Base-by-base conservation (phyloP, 2,888 invertebrate species). In the Cheilosia vulpina region DNA sequence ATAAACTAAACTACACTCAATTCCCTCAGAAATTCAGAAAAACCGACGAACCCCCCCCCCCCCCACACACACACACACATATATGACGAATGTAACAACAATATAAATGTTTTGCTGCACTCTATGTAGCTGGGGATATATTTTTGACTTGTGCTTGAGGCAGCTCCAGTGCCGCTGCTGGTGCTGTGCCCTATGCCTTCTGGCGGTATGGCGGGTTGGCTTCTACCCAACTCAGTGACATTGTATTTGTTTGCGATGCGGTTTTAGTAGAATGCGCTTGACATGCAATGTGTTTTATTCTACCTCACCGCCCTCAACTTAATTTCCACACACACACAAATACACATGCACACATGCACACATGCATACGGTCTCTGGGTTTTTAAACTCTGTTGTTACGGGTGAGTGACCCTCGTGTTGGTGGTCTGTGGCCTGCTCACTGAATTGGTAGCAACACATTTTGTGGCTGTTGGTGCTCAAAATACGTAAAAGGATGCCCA, bases 401-500 rank as follows among this genome's bases (percentile, higher is more conserved):
- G 63, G 63, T 78, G 27, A 71, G 57, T 63, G 62, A 71, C 47
- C 50, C 17, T 11, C n/a, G 24, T 41, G 57, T 38, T 41, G 57
- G 62, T 63, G 47, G 62, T 63, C 21, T 63, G 62, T 47, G 41
- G 27, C 50, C 43, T 57, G 55, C 62, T 62, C 41, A 66, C 17
- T 66, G 62, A 63, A 55, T 50, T 31, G 65, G 38, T 53, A 55
- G 34, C 47, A 69, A 62, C 43, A 62, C 43, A 62, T 77, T 68
- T 68, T 77, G 63, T 57, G 63, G 63, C 43, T 50, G 41, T 58
- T 72, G 17, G 41, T 65, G 21, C 47, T 65, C n/a, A 58, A 72
- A 72, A 65, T 58, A 65, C 31, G 11, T 52, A 11, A 52, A 47
- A 66, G 21, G 19, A 55, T 50, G 47, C n/a, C 45, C 76, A 90